Base-by-base conservation (phyloP, 1,140 invertebrate species). In the Brachionus angularis region DNA sequence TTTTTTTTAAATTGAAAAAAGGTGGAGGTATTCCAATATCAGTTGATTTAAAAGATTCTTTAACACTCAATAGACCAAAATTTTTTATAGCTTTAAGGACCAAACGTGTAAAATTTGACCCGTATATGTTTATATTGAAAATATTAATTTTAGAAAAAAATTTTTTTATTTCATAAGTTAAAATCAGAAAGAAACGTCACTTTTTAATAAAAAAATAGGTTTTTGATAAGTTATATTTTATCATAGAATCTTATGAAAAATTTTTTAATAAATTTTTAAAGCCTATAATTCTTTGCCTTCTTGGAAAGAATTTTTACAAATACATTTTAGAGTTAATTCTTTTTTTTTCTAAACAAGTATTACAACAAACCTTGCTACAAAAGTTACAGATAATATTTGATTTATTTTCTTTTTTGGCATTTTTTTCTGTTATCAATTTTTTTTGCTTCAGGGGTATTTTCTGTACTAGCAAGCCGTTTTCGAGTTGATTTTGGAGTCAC, bases 21-120 rank as follows among this genome's bases (percentile, higher is more conserved):
- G n/a, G n/a, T n/a, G n/a, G n/a, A n/a, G n/a, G n/a, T n/a, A n/a
- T n/a, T n/a, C n/a, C n/a, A n/a, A n/a, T n/a, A n/a, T n/a, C n/a
- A n/a, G n/a, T n/a, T n/a, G n/a, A n/a, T n/a, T n/a, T n/a, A n/a
- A n/a, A n/a, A n/a, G n/a, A n/a, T 42, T 42, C 16, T 46, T 49
- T 49, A 49, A 21, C 46, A 49, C 46, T 49, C 46, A 49, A 49
- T 23, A 49, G 46, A 18, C 46, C 12, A 4, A 49, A 23, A 49
- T 49, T 49, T 49, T 49, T 49, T 49, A 49, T 49, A 49, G 18
- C 46, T 49, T 23, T 49, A 49, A 49, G 46, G 46, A 49, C 46
- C 46, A 23, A 23, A 18, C 1, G 46, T 49, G 46, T 49, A 5
- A 49, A 49, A 49, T 49, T 49, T 2, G 27, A 18, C 21, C 46